Evolutionary conservation across 2,113 vertebrate species (phyloP).

Genomic region (Thunnus thynnus): DNA sequence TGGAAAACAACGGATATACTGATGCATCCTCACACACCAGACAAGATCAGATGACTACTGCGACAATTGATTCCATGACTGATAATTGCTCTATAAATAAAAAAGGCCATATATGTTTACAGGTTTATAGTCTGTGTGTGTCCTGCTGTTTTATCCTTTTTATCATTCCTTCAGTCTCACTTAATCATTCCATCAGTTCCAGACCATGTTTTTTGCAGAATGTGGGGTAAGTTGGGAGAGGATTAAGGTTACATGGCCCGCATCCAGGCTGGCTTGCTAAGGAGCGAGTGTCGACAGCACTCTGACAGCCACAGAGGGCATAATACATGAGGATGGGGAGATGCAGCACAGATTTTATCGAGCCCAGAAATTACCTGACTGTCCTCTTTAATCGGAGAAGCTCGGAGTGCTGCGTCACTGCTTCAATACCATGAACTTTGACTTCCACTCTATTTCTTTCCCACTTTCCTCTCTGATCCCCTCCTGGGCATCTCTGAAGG

Average conservation of each 20-base stretch:
- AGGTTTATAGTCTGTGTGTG: constrained; percentile 27
- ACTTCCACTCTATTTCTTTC: constrained; percentile 21
- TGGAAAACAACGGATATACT: neutral
- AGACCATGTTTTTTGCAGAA: constrained; percentile 45
- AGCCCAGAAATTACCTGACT: constrained; percentile 28
- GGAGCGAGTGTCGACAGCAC: constrained; percentile 52
- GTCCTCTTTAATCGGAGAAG: neutral
- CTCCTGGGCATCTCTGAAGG: constrained; percentile 5
- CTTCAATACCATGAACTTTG: constrained; percentile 7
- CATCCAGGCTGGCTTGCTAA: constrained; percentile 49
- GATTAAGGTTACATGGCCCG: constrained; percentile 24
- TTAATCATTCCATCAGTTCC: constrained; percentile 51
- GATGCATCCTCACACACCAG: neutral
- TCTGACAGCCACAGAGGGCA: constrained; percentile 18
- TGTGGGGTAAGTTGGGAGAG: constrained; percentile 7
- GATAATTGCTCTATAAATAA: neutral
- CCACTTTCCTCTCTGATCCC: neutral
- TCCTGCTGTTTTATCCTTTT: constrained; percentile 37
- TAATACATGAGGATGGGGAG: constrained; percentile 11
- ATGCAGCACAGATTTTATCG: constrained; percentile 23
- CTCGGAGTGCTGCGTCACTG: constrained; percentile 21
- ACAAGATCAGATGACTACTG: too few relatives aligned
- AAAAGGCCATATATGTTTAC: neutral
- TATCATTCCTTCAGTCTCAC: constrained; percentile 54
- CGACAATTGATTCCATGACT: neutral